Percentiles rank a stretch among this genome's conserved stretches.
phyloP scores from a whole-genome alignment of 2,888 invertebrate species.

The Drosophila kuntzei region DNA sequence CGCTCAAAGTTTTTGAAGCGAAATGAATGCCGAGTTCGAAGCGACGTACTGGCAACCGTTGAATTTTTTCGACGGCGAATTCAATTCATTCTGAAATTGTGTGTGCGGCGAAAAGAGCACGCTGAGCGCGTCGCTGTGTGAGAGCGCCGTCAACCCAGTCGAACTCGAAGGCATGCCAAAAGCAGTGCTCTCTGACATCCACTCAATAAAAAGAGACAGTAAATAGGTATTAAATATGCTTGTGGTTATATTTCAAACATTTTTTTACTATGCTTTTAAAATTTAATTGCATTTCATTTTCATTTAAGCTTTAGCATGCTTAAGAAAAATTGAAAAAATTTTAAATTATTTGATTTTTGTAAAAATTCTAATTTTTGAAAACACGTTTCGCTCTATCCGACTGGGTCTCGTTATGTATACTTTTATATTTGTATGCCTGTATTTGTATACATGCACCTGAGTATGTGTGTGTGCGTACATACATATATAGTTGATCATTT shows the following conservation, averaged over 20 bases:
- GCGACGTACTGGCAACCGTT: slow-evolving; percentile 63
- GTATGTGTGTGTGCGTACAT: slow-evolving; percentile 7
- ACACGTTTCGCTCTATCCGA: slow-evolving; percentile 41
- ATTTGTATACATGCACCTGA: neutral
- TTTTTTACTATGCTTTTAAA: too few species aligned
- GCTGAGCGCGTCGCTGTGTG: slow-evolving; percentile 34
- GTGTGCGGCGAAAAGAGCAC: slow-evolving; percentile 57
- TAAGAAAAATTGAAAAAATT: neutral
- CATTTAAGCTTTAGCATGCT: too few species aligned
- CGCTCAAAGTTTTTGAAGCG: slow-evolving; percentile 80
- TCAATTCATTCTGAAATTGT: slow-evolving; percentile 77
- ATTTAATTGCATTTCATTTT: neutral
- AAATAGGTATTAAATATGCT: neutral
- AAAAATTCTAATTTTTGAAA: slow-evolving; percentile 5
- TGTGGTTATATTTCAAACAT: neutral
- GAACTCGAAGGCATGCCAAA: slow-evolving; percentile 34
- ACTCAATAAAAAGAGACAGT: neutral
- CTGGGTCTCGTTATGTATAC: slow-evolving; percentile 37
- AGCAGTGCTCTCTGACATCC: neutral
- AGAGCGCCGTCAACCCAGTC: slow-evolving; percentile 30
- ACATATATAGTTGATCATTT: slow-evolving; percentile 41
- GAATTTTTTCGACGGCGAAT: slow-evolving; percentile 68
- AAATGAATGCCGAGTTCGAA: slow-evolving; percentile 75
- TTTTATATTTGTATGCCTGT: slow-evolving; percentile 26
- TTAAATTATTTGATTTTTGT: neutral